Percentiles rank a stretch among this genome's conserved stretches.
These are phyloP conservation scores for Zaprionus bogoriensis DNA, from an alignment of 2,888 invertebrate genomes.

Conservation along the genomic window DNA sequence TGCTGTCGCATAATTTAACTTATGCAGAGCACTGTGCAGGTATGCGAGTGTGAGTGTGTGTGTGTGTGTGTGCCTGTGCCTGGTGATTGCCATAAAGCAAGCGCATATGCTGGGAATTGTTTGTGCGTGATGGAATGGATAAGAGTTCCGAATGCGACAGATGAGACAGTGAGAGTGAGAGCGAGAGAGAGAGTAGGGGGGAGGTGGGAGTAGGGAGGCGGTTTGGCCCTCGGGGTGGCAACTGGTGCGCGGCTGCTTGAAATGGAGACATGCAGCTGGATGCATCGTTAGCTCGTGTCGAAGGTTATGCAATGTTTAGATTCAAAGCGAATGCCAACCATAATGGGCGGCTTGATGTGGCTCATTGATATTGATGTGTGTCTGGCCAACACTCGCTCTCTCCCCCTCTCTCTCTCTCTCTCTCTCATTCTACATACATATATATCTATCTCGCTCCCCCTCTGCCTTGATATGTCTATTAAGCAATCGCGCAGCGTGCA, in stretches of 20 bases:
- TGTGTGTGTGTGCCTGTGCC: constrained; percentile 13
- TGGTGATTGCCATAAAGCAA: constrained; percentile 67
- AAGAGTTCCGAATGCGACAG: constrained; percentile 18
- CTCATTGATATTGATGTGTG: constrained; percentile 38
- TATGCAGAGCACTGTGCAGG: constrained; percentile 25
- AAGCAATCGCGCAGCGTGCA: constrained; percentile 11
- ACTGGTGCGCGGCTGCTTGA: no score
- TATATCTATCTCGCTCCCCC: not conserved
- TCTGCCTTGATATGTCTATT: constrained; percentile 17
- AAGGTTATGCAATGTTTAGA: constrained; percentile 40
- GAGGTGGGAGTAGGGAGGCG: no score
- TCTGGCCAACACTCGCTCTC: not conserved
- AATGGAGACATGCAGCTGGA: constrained; percentile 13
- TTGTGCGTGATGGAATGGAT: constrained; percentile 44
- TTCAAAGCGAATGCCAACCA: constrained; percentile 29
- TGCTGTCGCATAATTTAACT: constrained; percentile 64
- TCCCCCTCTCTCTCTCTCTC: not conserved
- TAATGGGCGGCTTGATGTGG: constrained; percentile 28
- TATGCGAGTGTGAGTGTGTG: not conserved
- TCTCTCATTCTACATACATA: no score
- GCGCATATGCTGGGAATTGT: constrained; percentile 55
- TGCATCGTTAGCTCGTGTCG: constrained; percentile 34
- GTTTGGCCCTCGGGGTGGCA: not conserved
- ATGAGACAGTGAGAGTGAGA: not conserved
- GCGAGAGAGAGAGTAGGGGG: not conserved